Base-by-base conservation (phyloP, 2,113 vertebrate species). In the Gallinago media region DNA sequence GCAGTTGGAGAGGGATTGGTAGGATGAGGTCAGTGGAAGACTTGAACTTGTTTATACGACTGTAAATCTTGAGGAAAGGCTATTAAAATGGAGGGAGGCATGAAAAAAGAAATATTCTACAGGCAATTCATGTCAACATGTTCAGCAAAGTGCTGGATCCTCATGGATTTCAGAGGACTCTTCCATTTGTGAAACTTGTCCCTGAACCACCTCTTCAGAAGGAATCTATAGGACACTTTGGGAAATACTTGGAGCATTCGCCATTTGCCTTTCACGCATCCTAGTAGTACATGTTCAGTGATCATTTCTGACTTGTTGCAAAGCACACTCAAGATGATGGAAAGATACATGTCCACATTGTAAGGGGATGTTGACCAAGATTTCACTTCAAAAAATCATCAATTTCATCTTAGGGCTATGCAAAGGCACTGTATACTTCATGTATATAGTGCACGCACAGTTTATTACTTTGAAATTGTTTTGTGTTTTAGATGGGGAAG, bases 71-170 rank as follows among this genome's bases (percentile, higher is more conserved):
- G 54, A 79, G 47, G 21, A 76, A 90, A 74, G n/a, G 14, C 31
- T 72, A 61, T 17, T 73, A 36, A 73, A 88, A 79, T 42, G 38
- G 20, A 79, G 21, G 12, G 14, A 68, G 4, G 18, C 17, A 36
- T 42, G 34, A 47, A 68, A 63, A 50, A 58, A 32, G 12, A 80
- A 85, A 47, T 16, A 38, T 18, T 49, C 29, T 68, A 62, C 7
- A 50, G 23, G 11, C 13, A 68, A 7, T 46, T 76, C 5, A 29
- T 31, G n/a, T 31, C 6, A 56, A 46, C 0, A 0, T 1, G 1
- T 61, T 79, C 46, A 85, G 11, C 2, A 32, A 85, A 80, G 17
- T 67, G 10, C 46, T 59, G 46, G 9, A 55, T 89, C 15, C 16
- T 84, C 3, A 3, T 25, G 61, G 55, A 72, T 66, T 94, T 95